These are phyloP conservation scores for Colistium nudipinnis DNA, from an alignment of 2,113 vertebrate genomes.

Conservation along the genomic window DNA sequence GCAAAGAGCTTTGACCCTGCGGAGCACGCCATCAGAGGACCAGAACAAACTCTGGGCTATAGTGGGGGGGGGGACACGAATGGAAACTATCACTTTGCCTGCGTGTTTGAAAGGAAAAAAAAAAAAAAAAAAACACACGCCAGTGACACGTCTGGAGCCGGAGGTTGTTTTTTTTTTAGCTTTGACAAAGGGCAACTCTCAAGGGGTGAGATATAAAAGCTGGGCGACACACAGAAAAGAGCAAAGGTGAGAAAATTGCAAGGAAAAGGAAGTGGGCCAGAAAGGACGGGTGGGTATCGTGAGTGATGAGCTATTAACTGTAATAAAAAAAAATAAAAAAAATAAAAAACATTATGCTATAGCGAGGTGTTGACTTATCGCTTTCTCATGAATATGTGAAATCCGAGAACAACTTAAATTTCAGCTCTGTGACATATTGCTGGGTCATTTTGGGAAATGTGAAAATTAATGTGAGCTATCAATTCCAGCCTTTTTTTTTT, in stretches of 20 bases:
- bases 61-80: constrained; percentile 44
- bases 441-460: constrained; percentile 75
- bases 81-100: constrained; percentile 54
- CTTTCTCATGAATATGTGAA: constrained; percentile 47
- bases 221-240: not conserved
- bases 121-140: constrained; percentile 29
- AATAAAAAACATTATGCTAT: not conserved
- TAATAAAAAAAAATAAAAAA: not conserved
- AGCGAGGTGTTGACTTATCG: constrained; percentile 21
- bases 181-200: constrained; percentile 37
- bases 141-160: constrained; percentile 42
- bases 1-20: constrained; percentile 72
- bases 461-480: constrained; percentile 81
- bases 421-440: constrained; percentile 64
- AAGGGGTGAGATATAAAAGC: not conserved
- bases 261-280: not conserved
- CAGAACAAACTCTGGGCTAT: constrained; percentile 53
- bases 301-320: constrained; percentile 30
- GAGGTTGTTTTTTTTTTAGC: constrained; percentile 57
- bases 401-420: constrained; percentile 38
- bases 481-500: constrained; percentile 75
- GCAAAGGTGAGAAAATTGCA: constrained; percentile 36
- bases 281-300: constrained; percentile 12
- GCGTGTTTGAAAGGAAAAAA: constrained; percentile 29
- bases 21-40: constrained; percentile 51